Evolutionary conservation across 2,888 invertebrate species (phyloP).

Genomic region (Thereva unica): DNA sequence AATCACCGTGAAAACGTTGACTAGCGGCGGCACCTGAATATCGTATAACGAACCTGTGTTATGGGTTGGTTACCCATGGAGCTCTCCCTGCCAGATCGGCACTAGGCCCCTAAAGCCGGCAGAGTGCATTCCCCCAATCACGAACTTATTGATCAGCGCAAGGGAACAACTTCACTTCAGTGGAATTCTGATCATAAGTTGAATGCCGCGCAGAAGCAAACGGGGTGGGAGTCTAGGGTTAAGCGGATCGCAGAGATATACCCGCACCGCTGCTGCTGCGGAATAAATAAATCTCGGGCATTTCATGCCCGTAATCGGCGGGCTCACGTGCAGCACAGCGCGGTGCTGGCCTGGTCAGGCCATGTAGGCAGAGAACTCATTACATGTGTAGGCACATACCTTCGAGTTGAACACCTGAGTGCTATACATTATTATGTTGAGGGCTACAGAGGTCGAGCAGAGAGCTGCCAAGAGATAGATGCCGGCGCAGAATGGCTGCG

Average conservation of each 20-base stretch:
- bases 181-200: slow-evolving; percentile 33
- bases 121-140: slow-evolving; percentile 28
- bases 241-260: slow-evolving; percentile 26
- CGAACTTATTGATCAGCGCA: slow-evolving; percentile 30
- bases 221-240: slow-evolving; percentile 19
- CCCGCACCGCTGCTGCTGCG: background rate
- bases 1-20: slow-evolving; percentile 38
- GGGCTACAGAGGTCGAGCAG: slow-evolving; percentile 32
- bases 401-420: slow-evolving; percentile 34
- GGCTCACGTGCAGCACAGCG: slow-evolving; percentile 36
- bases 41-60: too few species aligned
- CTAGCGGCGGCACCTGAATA: slow-evolving; percentile 39
- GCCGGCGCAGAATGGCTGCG: slow-evolving; percentile 12
- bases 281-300: slow-evolving; percentile 40
- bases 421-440: slow-evolving; percentile 36
- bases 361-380: slow-evolving; percentile 33
- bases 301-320: slow-evolving; percentile 38
- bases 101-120: slow-evolving; percentile 11
- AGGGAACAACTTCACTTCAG: slow-evolving; percentile 33
- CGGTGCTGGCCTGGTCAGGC: slow-evolving; percentile 3
- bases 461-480: slow-evolving; percentile 25
- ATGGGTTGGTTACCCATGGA: too few species aligned
- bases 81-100: slow-evolving; percentile 1
- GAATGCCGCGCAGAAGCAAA: slow-evolving; percentile 2
- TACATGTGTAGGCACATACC: slow-evolving; percentile 34